phyloP scores from a whole-genome alignment of 2,888 invertebrate genomes.

The Globia sparganii region DNA sequence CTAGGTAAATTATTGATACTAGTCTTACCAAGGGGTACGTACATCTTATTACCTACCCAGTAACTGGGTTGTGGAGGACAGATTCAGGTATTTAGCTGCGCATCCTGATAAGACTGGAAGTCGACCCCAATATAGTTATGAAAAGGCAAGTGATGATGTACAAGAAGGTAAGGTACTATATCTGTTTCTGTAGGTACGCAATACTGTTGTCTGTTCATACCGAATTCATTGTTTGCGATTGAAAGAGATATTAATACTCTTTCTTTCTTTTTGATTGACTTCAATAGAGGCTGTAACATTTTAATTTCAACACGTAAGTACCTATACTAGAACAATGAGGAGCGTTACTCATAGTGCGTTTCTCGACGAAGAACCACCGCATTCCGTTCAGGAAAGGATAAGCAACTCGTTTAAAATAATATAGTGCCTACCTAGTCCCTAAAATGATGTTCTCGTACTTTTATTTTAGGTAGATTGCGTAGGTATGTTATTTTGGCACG shows the following conservation, averaged over 20 bases:
- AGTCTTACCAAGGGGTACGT: not conserved
- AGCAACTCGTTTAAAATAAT: not conserved
- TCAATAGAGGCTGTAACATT: not conserved
- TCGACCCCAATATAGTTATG: not conserved
- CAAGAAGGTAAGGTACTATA: too few relatives aligned
- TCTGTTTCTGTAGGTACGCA: not conserved
- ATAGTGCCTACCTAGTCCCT: not conserved
- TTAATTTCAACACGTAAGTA: conserved; percentile 14
- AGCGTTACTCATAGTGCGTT: not conserved
- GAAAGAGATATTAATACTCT: not conserved
- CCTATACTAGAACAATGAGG: conserved; percentile 5
- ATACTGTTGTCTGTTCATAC: not conserved
- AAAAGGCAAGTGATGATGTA: not conserved
- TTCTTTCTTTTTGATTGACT: not conserved
- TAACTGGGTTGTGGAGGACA: not conserved
- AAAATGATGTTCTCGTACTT: not conserved
- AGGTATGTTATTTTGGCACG: conserved; percentile 2
- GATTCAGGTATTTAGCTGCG: not conserved
- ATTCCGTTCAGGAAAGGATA: conserved; percentile 9
- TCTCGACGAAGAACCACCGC: not conserved
- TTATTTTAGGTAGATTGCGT: not conserved
- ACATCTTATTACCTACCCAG: not conserved
- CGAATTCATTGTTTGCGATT: not conserved
- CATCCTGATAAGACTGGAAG: not conserved
- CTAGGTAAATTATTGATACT: not conserved